Percentiles rank a stretch among this genome's conserved stretches.
These are phyloP conservation scores for Peromyscus aztecus DNA, from an alignment of 2,797 vertebrate genomes.

Conservation along the genomic window DNA sequence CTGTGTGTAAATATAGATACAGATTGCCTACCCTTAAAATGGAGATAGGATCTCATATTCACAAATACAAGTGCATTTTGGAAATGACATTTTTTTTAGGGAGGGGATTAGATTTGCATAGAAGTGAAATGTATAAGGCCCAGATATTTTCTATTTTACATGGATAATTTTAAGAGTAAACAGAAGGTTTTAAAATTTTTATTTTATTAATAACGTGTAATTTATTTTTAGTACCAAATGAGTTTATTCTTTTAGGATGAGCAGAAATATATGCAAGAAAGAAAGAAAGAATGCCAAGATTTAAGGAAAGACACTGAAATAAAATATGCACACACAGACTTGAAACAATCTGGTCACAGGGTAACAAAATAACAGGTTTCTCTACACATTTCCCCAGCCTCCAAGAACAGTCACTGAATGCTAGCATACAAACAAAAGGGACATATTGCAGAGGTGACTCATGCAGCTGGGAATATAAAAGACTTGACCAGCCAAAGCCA, in stretches of 20 bases:
- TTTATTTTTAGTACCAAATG: constrained; percentile 75
- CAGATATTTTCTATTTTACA: constrained; percentile 66
- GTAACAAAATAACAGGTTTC: constrained; percentile 84
- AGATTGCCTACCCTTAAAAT: constrained; percentile 46
- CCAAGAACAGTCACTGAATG: constrained; percentile 64
- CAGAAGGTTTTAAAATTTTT: constrained; percentile 74
- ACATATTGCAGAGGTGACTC: constrained; percentile 81
- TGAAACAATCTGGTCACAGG: constrained; percentile 83
- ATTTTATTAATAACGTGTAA: constrained; percentile 74
- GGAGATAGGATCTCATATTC: constrained; percentile 50
- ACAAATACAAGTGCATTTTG: constrained; percentile 58
- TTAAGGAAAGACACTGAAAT: constrained; percentile 75
- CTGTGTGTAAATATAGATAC: constrained; percentile 76
- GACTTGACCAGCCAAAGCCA: constrained; percentile 49
- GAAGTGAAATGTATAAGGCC: constrained; percentile 23
- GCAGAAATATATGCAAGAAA: constrained; percentile 56
- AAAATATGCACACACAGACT: constrained; percentile 83
- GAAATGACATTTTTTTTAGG: constrained; percentile 57
- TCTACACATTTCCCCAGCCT: constrained; percentile 56
- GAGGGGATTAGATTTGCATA: constrained; percentile 10
- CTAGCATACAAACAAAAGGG: constrained; percentile 77
- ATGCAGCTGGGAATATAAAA: constrained; percentile 70
- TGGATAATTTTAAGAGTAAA: constrained; percentile 74
- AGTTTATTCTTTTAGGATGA: constrained; percentile 69
- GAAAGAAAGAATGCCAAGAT: constrained; percentile 74